A percentile compares a stretch with the other conserved stretches of the same genome.
phyloP scores from a whole-genome alignment of 2,888 invertebrate species.

The Neuroscelio doddi region DNA sequence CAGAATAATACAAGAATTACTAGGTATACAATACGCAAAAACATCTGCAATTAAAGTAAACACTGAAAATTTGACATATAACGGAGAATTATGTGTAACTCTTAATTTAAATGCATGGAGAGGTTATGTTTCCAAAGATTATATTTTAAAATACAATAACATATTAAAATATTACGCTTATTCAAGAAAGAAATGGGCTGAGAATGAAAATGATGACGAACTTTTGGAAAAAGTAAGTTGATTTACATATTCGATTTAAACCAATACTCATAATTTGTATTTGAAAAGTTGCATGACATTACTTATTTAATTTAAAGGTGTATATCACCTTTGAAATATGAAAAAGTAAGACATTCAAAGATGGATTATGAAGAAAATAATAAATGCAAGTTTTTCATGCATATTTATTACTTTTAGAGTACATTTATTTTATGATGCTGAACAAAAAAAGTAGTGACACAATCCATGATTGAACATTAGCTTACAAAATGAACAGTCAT shows the following conservation, averaged over 20 bases:
- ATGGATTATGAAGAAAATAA: no score
- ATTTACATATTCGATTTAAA: background rate
- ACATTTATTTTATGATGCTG: background rate
- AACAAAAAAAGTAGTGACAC: background rate
- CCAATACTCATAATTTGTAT: background rate
- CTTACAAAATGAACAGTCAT: background rate
- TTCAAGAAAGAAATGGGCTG: conserved; percentile 29
- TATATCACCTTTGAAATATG: background rate
- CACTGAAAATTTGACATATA: conserved; percentile 73
- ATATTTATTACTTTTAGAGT: no score
- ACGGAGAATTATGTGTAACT: conserved; percentile 79
- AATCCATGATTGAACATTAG: no score
- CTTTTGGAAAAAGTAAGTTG: conserved; percentile 54
- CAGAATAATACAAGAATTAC: conserved; percentile 50
- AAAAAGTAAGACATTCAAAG: no score
- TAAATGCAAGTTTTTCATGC: no score
- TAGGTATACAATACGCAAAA: conserved; percentile 37
- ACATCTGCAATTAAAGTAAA: conserved; percentile 75
- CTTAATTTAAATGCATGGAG: conserved; percentile 75
- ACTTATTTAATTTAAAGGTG: background rate
- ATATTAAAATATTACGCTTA: conserved; percentile 60
- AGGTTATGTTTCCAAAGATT: conserved; percentile 59
- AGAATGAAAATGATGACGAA: conserved; percentile 40
- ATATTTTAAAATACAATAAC: conserved; percentile 44
- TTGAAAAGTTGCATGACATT: background rate